These are phyloP conservation scores for Palythoa caribaeorum DNA, from an alignment of 92 coral and sea anemone species.

Conservation along the genomic window DNA sequence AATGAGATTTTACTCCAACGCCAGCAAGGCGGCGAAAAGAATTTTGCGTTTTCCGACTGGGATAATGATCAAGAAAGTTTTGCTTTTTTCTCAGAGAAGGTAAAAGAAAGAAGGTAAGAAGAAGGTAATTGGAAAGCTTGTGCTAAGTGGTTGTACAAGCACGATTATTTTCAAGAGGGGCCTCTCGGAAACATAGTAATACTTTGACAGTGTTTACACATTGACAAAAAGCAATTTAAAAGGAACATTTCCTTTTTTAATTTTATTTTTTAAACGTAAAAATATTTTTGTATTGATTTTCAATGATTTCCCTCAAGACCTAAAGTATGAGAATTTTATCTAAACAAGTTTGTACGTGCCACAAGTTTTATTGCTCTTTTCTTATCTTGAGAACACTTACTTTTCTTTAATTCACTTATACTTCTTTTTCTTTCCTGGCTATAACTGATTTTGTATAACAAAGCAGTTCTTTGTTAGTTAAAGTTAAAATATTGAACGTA, in stretches of 20 bases:
- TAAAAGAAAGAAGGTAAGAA: too few species aligned
- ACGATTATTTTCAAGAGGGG: background rate
- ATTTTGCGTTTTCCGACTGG: background rate
- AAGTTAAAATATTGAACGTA: too few species aligned
- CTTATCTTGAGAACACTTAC: background rate
- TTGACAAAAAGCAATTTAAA: background rate
- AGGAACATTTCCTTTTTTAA: background rate
- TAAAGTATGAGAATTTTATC: too few species aligned
- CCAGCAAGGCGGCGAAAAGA: background rate
- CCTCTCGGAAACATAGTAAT: conserved; percentile 17
- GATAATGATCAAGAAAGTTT: background rate
- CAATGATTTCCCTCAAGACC: background rate
- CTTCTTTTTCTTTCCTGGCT: background rate
- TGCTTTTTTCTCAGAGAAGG: background rate
- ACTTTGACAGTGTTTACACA: background rate
- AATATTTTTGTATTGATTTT: background rate
- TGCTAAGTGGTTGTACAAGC: background rate
- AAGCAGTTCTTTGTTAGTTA: background rate
- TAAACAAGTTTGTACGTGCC: too few species aligned
- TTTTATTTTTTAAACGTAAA: background rate
- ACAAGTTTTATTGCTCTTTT: too few species aligned
- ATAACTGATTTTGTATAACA: background rate
- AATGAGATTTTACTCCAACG: background rate
- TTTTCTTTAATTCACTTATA: background rate
- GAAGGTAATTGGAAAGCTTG: background rate